Evolutionary conservation across 1,140 invertebrate genomes (phyloP).

Genomic region (Eciton burchellii): DNA sequence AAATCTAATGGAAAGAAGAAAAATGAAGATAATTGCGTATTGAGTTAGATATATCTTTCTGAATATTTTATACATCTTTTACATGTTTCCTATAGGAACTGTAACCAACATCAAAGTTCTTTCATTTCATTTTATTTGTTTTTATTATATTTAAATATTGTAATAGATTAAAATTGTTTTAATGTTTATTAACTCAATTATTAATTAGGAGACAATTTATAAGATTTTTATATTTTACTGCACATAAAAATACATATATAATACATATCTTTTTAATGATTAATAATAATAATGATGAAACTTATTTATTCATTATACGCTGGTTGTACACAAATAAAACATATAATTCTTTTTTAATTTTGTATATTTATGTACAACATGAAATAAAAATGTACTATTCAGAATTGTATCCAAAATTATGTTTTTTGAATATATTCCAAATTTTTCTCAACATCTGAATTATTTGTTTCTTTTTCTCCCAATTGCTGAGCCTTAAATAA

Average conservation of each 20-base stretch:
- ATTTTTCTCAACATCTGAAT: background rate
- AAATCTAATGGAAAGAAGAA: background rate
- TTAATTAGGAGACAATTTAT: too few species aligned
- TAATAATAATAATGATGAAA: background rate
- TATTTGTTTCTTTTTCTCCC: slow-evolving; percentile 4
- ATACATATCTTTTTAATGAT: too few species aligned
- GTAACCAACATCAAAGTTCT: background rate
- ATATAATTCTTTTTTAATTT: background rate
- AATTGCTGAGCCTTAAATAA: slow-evolving; percentile 86
- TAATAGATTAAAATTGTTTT: too few species aligned
- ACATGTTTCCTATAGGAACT: background rate
- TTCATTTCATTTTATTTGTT: background rate
- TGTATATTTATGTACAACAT: slow-evolving; percentile 2
- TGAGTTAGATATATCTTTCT: slow-evolving; percentile 1
- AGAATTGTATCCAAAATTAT: slow-evolving; percentile 2
- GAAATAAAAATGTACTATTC: slow-evolving; percentile 12
- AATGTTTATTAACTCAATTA: too few species aligned
- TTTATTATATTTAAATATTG: too few species aligned
- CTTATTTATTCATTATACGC: background rate
- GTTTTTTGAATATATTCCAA: background rate
- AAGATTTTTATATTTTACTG: too few species aligned
- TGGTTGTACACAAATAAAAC: slow-evolving; percentile 10
- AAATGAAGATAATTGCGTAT: background rate
- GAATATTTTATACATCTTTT: background rate
- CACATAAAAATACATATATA: too few species aligned